Conservation (phyloP, 1,140 invertebrate genomes). For the Aphelenchoides avenae region DNA sequence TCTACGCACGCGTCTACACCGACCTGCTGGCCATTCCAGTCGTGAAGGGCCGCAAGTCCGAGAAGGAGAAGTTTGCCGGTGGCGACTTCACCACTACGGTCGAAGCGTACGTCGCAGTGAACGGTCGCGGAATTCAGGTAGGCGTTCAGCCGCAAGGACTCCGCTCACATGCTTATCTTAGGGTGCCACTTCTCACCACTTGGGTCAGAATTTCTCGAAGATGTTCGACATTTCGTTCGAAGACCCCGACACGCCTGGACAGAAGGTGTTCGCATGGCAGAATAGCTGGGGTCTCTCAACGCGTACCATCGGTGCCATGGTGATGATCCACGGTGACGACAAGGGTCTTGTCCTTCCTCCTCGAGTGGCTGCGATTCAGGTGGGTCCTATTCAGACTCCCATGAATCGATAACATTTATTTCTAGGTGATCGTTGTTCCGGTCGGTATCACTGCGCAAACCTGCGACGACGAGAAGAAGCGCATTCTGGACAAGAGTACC, state of each 20-base stretch:
- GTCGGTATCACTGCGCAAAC: slow-evolving; percentile 86
- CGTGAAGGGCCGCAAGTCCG: slow-evolving; percentile 87
- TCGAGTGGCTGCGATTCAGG: no score
- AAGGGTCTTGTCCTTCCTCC: slow-evolving; percentile 92
- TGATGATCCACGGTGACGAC: slow-evolving; percentile 95
- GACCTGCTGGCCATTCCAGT: slow-evolving; percentile 90
- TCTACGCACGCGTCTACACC: slow-evolving; percentile 84
- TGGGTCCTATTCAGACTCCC: no score
- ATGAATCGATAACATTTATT: no score
- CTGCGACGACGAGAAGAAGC: slow-evolving; percentile 69
- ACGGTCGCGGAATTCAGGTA: slow-evolving; percentile 84
- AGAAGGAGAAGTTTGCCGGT: slow-evolving; percentile 99
- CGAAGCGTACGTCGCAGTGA: slow-evolving; percentile 88
- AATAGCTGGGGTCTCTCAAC: slow-evolving; percentile 99
- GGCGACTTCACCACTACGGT: slow-evolving; percentile 95
- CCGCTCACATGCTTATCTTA: no score
- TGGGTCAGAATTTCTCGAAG: slow-evolving; percentile 98
- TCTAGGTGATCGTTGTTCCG: slow-evolving; percentile 84
- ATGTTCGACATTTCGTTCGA: slow-evolving; percentile 98
- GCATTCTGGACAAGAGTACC: slow-evolving; percentile 71
- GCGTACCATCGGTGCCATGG: slow-evolving; percentile 83
- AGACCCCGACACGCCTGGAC: slow-evolving; percentile 72
- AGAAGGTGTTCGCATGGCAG: slow-evolving; percentile 74
- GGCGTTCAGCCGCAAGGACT: not conserved
- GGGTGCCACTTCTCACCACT: slow-evolving; percentile 92